Conservation (phyloP, 2,888 invertebrate species). For the Sminthurinus aureus region DNA sequence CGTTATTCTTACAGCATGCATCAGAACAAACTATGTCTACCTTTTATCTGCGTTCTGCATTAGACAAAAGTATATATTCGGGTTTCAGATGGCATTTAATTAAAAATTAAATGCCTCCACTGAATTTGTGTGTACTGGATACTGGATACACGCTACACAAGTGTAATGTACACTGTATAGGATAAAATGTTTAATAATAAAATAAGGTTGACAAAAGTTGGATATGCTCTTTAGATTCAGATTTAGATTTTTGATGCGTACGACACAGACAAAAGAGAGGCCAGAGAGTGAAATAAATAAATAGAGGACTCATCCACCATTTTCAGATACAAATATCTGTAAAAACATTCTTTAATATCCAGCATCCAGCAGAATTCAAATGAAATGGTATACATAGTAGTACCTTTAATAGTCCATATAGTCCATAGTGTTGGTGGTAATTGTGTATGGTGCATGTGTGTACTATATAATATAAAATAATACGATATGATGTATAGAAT, state of each 20-base stretch:
- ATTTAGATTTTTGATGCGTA: not conserved
- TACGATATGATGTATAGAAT: not conserved
- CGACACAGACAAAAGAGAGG: conserved; percentile 5
- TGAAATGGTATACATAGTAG: too few species aligned
- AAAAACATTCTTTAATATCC: not conserved
- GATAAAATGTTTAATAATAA: not conserved
- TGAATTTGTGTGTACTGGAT: not conserved
- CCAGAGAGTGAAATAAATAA: conserved; percentile 1
- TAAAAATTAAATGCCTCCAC: not conserved
- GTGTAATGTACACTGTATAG: not conserved
- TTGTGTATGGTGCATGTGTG: too few species aligned
- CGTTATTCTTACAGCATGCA: not conserved
- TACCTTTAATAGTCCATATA: too few species aligned
- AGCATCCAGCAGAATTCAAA: too few species aligned
- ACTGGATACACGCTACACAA: not conserved
- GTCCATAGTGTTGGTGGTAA: too few species aligned
- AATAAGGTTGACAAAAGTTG: conserved; percentile 18
- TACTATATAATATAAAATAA: not conserved
- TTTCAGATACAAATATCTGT: not conserved
- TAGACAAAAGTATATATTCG: not conserved
- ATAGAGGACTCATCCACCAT: not conserved
- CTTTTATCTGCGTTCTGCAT: not conserved
- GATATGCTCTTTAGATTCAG: not conserved
- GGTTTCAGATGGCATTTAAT: not conserved
- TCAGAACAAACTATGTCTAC: not conserved